Percentiles rank a stretch among this genome's conserved stretches.
Conservation (phyloP, 2,797 vertebrate species). For the Ataeniobius toweri region DNA sequence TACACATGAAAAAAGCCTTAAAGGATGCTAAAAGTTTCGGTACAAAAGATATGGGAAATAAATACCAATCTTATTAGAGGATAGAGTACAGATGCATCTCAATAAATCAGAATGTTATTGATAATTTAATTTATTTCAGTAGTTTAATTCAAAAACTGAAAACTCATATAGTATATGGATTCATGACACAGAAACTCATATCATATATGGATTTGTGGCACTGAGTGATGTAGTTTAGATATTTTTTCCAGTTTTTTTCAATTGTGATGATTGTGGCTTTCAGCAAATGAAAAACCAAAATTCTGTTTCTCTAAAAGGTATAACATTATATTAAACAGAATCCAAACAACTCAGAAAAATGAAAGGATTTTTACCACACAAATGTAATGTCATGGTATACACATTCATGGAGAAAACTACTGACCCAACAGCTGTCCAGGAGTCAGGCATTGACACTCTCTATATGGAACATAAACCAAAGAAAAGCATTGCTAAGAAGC, state of each 20-base stretch:
- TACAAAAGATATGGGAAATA: background rate
- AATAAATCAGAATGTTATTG: background rate
- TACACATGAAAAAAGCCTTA: conserved; percentile 11
- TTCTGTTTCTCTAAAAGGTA: background rate
- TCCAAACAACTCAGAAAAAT: background rate
- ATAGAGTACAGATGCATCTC: background rate
- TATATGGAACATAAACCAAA: too few species aligned
- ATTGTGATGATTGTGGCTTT: background rate
- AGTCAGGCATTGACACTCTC: too few species aligned
- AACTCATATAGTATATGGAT: background rate
- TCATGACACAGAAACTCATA: background rate
- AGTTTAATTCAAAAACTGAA: background rate
- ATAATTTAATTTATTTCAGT: background rate
- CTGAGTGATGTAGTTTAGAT: background rate
- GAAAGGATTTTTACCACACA: background rate
- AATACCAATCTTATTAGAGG: background rate
- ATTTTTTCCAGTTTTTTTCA: background rate
- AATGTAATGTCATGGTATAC: background rate
- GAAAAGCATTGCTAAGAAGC: too few species aligned
- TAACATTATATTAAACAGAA: background rate
- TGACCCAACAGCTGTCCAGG: too few species aligned
- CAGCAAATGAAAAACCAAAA: background rate
- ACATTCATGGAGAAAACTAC: background rate
- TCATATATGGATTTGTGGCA: background rate
- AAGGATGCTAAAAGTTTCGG: background rate